phyloP scores from a whole-genome alignment of 2,113 vertebrate genomes.

The Heterochromis multidens region DNA sequence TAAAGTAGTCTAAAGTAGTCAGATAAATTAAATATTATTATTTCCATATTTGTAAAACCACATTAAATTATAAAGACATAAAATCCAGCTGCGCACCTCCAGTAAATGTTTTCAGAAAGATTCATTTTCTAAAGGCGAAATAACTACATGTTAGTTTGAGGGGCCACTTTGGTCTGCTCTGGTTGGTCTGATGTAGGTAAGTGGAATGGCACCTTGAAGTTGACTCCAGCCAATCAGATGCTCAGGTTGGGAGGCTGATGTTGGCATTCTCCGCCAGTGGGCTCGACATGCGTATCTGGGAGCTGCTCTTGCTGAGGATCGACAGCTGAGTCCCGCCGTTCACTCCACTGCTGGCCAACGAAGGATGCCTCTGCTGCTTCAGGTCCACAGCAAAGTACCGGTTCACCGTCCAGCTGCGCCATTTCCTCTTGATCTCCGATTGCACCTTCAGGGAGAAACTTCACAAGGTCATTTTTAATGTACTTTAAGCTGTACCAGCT shows the following conservation, averaged over 20 bases:
- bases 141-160: constrained; percentile 8
- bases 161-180: constrained; percentile 61
- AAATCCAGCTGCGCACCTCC: constrained; percentile 5
- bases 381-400: constrained; percentile 99
- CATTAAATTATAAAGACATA: not conserved
- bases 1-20: not conserved
- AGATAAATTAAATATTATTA: not conserved
- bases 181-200: constrained; percentile 35
- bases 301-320: constrained; percentile 99
- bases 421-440: constrained; percentile 99
- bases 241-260: constrained; percentile 89
- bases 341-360: constrained; percentile 97
- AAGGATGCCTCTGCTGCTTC: constrained; percentile 98
- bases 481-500: constrained; percentile 74
- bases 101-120: constrained; percentile 23
- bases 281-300: constrained; percentile 98
- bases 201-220: constrained; percentile 41
- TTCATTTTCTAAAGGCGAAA: constrained; percentile 17
- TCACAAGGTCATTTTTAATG: constrained; percentile 86
- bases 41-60: not conserved
- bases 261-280: constrained; percentile 90
- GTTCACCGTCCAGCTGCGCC: constrained; percentile 99
- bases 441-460: constrained; percentile 96
- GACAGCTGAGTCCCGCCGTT: constrained; percentile 98
- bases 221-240: constrained; percentile 42